These are phyloP conservation scores for Drosophila diplacantha DNA, from an alignment of 2,888 invertebrate species.

Conservation along the genomic window DNA sequence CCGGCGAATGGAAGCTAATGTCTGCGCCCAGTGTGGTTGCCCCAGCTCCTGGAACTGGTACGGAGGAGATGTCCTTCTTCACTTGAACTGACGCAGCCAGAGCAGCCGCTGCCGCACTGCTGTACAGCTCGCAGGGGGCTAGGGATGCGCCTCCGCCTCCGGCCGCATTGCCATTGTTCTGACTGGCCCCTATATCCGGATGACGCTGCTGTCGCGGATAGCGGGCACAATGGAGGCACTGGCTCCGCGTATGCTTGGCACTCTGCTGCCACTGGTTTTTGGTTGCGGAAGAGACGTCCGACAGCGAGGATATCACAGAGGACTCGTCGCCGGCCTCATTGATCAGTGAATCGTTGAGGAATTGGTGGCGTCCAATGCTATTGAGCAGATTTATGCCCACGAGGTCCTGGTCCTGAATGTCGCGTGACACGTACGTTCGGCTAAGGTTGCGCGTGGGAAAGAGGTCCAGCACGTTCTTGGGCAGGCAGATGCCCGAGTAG, in stretches of 20 bases:
- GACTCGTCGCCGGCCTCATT: conserved; percentile 76
- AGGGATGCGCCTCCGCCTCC: conserved; percentile 4
- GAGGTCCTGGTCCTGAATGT: conserved; percentile 76
- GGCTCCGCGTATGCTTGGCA: conserved; percentile 74
- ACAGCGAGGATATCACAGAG: conserved; percentile 77
- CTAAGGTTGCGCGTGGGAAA: conserved; percentile 75
- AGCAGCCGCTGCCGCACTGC: conserved; percentile 61
- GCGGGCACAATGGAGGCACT: conserved; percentile 76
- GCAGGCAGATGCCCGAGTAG: conserved; percentile 77
- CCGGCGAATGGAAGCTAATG: conserved; percentile 77
- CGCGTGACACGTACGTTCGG: conserved; percentile 77
- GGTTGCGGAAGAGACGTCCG: conserved; percentile 75
- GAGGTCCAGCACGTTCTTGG: conserved; percentile 76
- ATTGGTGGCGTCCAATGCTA: conserved; percentile 68
- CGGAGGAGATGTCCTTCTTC: conserved; percentile 25
- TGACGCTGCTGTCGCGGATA: conserved; percentile 64
- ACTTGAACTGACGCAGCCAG: conserved; percentile 52
- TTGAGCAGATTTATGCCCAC: conserved; percentile 72
- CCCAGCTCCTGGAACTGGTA: not conserved
- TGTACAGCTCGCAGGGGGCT: conserved; percentile 63
- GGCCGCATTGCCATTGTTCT: conserved; percentile 18
- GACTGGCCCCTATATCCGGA: conserved; percentile 5
- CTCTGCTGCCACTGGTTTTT: conserved; percentile 67
- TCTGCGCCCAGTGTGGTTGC: conserved; percentile 69
- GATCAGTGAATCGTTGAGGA: conserved; percentile 75